Conservation (phyloP, 2,888 invertebrate genomes). For the Leistus spinibarbis region DNA sequence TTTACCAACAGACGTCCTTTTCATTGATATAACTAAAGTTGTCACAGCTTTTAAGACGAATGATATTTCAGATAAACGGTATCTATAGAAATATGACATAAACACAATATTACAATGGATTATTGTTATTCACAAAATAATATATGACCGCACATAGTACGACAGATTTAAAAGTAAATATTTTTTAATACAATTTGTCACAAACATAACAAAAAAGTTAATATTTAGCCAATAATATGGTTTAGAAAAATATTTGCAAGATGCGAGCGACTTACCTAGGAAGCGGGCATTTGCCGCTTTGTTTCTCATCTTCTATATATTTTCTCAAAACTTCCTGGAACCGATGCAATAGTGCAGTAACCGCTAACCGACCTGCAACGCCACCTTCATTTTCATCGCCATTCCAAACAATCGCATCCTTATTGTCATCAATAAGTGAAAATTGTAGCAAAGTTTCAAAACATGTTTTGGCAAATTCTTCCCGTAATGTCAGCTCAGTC, state of each 20-base stretch:
- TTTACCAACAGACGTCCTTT: constrained; percentile 87
- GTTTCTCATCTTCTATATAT: constrained; percentile 83
- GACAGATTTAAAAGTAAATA: too few relatives aligned
- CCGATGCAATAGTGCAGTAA: constrained; percentile 88
- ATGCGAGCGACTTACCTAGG: constrained; percentile 67
- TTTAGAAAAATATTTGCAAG: not conserved
- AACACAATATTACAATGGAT: constrained; percentile 15
- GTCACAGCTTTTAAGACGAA: constrained; percentile 95
- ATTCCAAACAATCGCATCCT: constrained; percentile 53
- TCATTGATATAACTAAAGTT: constrained; percentile 88
- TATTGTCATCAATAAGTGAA: constrained; percentile 80
- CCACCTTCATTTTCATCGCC: constrained; percentile 62
- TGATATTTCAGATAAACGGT: constrained; percentile 92
- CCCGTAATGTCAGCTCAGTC: constrained; percentile 80
- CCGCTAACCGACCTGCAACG: constrained; percentile 78
- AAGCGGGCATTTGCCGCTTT: constrained; percentile 84
- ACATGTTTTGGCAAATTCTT: constrained; percentile 95
- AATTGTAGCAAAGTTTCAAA: constrained; percentile 95
- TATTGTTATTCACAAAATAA: not conserved
- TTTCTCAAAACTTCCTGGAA: constrained; percentile 91
- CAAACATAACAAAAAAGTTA: not conserved
- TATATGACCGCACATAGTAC: not conserved
- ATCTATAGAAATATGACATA: constrained; percentile 62
- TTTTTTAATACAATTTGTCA: too few relatives aligned
- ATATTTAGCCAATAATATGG: constrained; percentile 13